Conservation (phyloP, 64 coral and sea anemone genomes). For the Montipora foliosa region DNA sequence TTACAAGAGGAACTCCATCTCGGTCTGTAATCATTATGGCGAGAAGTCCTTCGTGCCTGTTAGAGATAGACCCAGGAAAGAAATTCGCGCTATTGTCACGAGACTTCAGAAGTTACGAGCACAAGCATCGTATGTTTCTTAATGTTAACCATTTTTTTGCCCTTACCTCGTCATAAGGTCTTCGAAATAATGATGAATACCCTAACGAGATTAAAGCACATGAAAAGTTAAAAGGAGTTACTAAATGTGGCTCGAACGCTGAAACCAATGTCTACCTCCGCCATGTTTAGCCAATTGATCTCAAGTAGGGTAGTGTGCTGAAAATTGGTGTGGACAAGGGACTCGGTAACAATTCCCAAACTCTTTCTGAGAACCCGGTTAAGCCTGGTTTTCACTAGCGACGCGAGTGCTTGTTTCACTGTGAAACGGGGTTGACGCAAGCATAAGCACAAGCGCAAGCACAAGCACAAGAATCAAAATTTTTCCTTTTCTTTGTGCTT, state of each 20-base stretch:
- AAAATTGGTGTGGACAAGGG: too few species aligned
- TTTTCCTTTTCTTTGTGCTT: too few species aligned
- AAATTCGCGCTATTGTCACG: conserved; percentile 27
- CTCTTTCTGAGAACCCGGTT: too few species aligned
- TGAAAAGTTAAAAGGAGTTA: background rate
- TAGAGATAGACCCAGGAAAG: conserved; percentile 10
- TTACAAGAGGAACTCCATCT: conserved; percentile 97
- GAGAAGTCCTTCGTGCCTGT: conserved; percentile 83
- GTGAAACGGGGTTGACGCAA: too few species aligned
- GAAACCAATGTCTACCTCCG: background rate
- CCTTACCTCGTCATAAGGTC: conserved; percentile 75
- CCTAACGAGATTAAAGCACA: conserved; percentile 27
- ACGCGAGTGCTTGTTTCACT: too few species aligned
- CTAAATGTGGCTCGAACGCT: background rate
- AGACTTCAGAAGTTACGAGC: background rate
- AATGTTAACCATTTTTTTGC: too few species aligned
- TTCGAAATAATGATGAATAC: conserved; percentile 82
- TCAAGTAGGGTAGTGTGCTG: background rate
- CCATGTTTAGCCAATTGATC: background rate
- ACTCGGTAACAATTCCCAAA: too few species aligned
- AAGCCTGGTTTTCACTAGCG: too few species aligned
- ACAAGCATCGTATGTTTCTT: too few species aligned
- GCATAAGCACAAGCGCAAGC: too few species aligned
- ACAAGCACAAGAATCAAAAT: too few species aligned
- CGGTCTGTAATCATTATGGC: conserved; percentile 94